Percentiles rank a stretch among this genome's conserved stretches.
These are phyloP conservation scores for Tachycineta bicolor DNA, from an alignment of 2,113 vertebrate species.

Conservation along the genomic window DNA sequence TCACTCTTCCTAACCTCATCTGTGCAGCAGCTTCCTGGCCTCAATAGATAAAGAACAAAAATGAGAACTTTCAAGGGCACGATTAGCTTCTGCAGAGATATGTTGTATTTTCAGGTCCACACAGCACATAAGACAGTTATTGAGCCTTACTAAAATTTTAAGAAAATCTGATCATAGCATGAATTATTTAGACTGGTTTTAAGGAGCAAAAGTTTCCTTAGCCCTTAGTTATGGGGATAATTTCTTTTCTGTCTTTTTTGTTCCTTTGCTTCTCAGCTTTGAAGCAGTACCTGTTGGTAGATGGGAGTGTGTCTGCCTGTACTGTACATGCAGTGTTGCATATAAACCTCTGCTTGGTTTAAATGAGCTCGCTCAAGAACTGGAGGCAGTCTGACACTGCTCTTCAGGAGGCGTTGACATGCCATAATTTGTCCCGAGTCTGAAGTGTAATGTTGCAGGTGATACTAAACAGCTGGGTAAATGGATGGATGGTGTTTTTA, in stretches of 20 bases:
- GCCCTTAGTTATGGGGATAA: background rate
- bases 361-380: background rate
- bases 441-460: background rate
- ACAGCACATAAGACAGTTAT: background rate
- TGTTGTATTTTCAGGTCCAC: background rate
- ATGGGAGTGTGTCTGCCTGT: background rate
- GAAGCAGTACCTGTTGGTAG: background rate
- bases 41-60: background rate
- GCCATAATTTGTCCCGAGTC: background rate
- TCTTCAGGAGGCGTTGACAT: fast-evolving
- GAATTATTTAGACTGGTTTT: background rate
- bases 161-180: background rate
- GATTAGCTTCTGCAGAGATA: background rate
- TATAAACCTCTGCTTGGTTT: background rate
- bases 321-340: background rate
- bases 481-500: background rate
- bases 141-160: background rate
- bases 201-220: background rate
- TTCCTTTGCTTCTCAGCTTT: background rate
- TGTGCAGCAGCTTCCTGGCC: background rate
- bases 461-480: background rate
- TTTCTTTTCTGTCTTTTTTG: background rate
- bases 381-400: background rate
- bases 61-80: background rate
- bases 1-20: background rate